These are phyloP conservation scores for Odocoileus hemionus DNA, from an alignment of 2,113 vertebrate genomes.

Conservation along the genomic window DNA sequence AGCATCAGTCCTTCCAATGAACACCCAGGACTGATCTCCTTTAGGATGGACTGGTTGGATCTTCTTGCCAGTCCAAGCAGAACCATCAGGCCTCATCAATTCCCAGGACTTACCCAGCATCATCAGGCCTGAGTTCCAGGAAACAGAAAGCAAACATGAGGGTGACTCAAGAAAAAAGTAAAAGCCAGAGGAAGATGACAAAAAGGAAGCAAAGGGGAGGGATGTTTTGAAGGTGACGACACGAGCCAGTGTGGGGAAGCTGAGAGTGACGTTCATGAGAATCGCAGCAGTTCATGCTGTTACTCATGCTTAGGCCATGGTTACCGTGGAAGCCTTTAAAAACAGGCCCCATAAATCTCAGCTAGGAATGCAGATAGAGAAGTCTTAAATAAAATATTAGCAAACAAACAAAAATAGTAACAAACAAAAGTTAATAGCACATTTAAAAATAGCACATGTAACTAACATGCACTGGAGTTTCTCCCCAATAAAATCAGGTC, in stretches of 20 bases:
- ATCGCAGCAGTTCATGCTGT: not conserved
- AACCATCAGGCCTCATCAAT: no score
- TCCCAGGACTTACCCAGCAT: not conserved
- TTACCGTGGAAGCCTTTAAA: not conserved
- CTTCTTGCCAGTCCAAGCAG: no score
- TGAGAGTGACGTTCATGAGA: not conserved
- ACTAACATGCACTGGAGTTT: not conserved
- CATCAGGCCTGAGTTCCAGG: not conserved
- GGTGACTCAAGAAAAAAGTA: not conserved
- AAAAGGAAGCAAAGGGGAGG: not conserved
- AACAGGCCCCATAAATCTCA: not conserved
- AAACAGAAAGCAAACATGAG: not conserved
- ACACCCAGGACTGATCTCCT: no score
- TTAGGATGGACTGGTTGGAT: no score
- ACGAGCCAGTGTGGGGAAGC: not conserved
- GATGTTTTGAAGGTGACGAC: not conserved
- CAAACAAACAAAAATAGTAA: not conserved
- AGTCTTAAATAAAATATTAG: not conserved
- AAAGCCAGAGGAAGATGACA: not conserved
- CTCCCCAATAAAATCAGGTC: not conserved
- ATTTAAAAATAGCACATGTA: not conserved
- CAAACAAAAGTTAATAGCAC: not conserved
- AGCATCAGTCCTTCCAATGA: no score
- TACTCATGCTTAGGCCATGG: not conserved
- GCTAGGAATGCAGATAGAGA: not conserved